Evolutionary conservation across 2,113 vertebrate genomes (phyloP), one percentile per base, ranked within the genome.

Genomic region (Tilapia sparmanii): DNA sequence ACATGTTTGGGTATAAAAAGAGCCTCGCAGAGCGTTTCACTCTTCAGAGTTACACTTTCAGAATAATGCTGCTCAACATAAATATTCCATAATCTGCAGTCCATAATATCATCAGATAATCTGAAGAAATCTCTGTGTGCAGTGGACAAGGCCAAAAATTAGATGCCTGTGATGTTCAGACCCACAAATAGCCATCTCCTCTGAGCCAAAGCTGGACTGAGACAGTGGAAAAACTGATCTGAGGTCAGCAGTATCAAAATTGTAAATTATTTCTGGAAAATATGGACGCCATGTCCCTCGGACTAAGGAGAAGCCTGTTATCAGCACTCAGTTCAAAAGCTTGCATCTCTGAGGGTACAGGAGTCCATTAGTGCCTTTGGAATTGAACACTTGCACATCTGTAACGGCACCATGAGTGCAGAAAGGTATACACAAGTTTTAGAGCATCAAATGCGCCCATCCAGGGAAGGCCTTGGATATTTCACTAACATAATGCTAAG

Each of bases 1-100:
- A 63, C 31, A 35, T 63, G 31, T 19, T 31, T 59, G 26, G 7
- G 54, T 57, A 15, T 57, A 57, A 57, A 57, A 57, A 57, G 54
- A 0, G 55, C 0, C 26, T 59, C 8, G 1, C 24, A 31, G 15
- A 6, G 1, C 8, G 55, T 59, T 59, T 6, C 55, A 29, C 24
- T 59, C 0, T 4, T 29, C 55, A 57, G 24, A 57, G 55, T 29
- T 59, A 61, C 2, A 0, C 2, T 31, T 31, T 31, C 26, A 61
- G 57, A 31, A 61, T 61, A 31, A 31, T 31, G 57, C 3, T 61
- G 15, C 15, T 18, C 15, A 61, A 61, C 57, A 31, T 31, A 61
- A 31, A 61, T 31, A 61, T 31, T 61, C 15, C 26, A 61, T 61
- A 26, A 10, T 61, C 57, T 61, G 26, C 15, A 0, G 15, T 18